Conservation (phyloP, 1,140 invertebrate genomes). For the Penaeus japonicus region DNA sequence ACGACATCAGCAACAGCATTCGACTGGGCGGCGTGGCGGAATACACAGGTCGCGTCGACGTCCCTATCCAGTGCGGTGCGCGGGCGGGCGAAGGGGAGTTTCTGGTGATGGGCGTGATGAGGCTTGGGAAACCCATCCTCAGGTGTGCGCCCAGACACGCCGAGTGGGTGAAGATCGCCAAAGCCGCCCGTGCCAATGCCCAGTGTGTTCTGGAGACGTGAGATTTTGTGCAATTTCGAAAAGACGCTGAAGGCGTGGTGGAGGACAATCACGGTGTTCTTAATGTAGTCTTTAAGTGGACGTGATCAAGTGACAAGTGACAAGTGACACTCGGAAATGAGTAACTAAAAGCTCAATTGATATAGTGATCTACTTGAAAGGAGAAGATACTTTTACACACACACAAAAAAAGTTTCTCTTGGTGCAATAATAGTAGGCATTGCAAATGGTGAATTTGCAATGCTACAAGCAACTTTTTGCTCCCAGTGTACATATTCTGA, state of each 20-base stretch:
- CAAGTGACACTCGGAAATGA: too few relatives aligned
- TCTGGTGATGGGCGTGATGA: conserved; percentile 78
- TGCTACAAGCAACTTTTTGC: too few relatives aligned
- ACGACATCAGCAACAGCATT: background rate
- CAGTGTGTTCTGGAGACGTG: conserved; percentile 40
- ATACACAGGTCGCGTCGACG: conserved; percentile 61
- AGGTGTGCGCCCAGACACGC: conserved; percentile 72
- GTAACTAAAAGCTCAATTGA: too few relatives aligned
- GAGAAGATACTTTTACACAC: too few relatives aligned
- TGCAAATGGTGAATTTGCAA: too few relatives aligned
- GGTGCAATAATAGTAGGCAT: too few relatives aligned
- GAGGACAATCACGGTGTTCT: too few relatives aligned
- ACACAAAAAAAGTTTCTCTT: too few relatives aligned
- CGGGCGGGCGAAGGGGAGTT: conserved; percentile 77
- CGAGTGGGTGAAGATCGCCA: conserved; percentile 17
- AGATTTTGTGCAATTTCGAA: background rate
- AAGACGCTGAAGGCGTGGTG: background rate
- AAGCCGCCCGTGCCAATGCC: background rate
- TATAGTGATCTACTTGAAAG: too few relatives aligned
- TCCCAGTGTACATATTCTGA: too few relatives aligned
- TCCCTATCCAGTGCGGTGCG: conserved; percentile 75
- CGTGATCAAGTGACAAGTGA: too few relatives aligned
- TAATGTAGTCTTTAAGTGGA: too few relatives aligned
- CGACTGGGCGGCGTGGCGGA: conserved; percentile 54
- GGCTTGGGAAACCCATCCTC: conserved; percentile 75